Percentiles rank a stretch among this genome's conserved stretches.
phyloP scores from a whole-genome alignment of 2,113 vertebrate species.

The Halcyon senegalensis region DNA sequence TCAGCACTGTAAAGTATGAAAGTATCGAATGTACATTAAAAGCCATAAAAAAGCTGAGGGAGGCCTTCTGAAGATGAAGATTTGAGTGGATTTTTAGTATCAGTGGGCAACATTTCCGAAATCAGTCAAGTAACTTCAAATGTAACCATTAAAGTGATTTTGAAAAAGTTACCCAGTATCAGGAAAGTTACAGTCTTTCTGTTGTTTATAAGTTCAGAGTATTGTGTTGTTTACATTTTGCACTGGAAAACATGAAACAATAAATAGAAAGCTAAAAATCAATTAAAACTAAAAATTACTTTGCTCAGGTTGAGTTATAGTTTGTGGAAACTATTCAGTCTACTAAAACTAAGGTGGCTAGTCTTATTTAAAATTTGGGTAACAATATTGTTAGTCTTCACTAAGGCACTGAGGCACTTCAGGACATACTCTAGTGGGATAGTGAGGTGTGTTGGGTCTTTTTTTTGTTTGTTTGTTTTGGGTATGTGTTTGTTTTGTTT shows the following conservation, averaged over 20 bases:
- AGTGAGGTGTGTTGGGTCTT: too few relatives aligned
- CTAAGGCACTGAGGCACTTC: too few relatives aligned
- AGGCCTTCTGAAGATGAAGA: neutral
- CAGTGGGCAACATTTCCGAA: neutral
- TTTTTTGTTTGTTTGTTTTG: too few relatives aligned
- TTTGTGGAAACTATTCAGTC: neutral
- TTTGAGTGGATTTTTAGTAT: neutral
- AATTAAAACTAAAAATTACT: neutral
- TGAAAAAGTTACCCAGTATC: neutral
- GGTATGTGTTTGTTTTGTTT: too few relatives aligned
- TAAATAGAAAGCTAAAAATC: neutral
- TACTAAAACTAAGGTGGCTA: neutral
- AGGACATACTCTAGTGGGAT: too few relatives aligned
- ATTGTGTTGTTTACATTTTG: neutral
- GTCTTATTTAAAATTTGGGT: neutral
- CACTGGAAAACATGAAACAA: neutral
- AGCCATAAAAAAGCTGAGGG: neutral
- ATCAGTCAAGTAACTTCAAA: neutral
- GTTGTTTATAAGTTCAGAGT: neutral
- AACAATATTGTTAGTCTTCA: neutral
- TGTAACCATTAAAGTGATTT: neutral
- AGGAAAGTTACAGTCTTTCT: neutral
- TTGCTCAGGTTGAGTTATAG: neutral
- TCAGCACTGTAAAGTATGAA: neutral
- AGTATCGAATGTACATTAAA: neutral